Base-by-base conservation (phyloP, 2,888 invertebrate species). In the Callyntrura sp. region DNA sequence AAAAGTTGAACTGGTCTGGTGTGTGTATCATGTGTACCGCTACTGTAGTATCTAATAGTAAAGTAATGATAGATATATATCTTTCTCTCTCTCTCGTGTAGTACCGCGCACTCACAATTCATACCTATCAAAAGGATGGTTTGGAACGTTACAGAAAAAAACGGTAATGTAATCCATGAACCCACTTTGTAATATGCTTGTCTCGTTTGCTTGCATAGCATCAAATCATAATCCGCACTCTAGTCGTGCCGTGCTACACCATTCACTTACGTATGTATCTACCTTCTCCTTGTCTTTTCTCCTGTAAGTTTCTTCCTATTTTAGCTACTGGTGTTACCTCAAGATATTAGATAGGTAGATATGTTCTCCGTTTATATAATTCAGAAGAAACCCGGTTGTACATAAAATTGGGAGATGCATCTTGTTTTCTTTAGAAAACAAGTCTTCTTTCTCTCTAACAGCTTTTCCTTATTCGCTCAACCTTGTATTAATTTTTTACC, bases 201-300 rank as follows among this genome's bases (percentile, higher is more conserved):
- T 90, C 90, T 76, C 76, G 60, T 90, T 90, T 76, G 85, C 81
- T 70, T 81, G 79, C 88, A 88, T 62, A 84, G 82, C 83, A 70
- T 84, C 83, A 84, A 89, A 84, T 79, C 84, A 89, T 85, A 89
- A 84, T 84, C 84, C 84, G 35, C 79, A 88, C 78, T 82, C 51
- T 60, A 62, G 62, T 78, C 84, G 51, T 62, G 51, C 48, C 23
- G 20, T 45, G 81, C 48, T 84, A 84, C 70, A 84, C 83, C 83
- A 84, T 68, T 84, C 83, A 84, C 83, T 84, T 84, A 70, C 65
- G n/a, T n/a, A n/a, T n/a, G n/a, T n/a, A n/a, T n/a, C n/a, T n/a
- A n/a, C 73, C 35, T 83, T 48, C 68, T 57, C 35, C 25, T 35
- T 45, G 62, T 51, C 8, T 17, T 23, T 35, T 45, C 65, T 51